These are phyloP conservation scores for Phthorimaea operculella DNA, from an alignment of 1,140 invertebrate species.

Conservation along the genomic window DNA sequence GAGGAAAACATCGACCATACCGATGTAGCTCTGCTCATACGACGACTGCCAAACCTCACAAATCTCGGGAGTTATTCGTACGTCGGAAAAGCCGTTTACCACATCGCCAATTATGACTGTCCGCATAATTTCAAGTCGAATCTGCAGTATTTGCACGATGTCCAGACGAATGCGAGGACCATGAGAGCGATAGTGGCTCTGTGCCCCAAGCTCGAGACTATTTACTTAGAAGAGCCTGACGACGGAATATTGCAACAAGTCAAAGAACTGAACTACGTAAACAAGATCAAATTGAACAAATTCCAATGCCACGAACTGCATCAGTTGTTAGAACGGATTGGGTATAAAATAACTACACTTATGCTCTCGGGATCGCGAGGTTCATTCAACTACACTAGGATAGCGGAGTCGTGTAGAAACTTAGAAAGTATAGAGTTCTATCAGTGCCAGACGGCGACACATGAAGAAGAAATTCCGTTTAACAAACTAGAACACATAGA, in stretches of 20 bases:
- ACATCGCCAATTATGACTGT: conserved; percentile 66
- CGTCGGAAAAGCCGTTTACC: conserved; percentile 70
- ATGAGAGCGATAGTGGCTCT: conserved; percentile 69
- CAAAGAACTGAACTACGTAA: conserved; percentile 61
- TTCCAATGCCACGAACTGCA: conserved; percentile 71
- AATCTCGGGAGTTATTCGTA: conserved; percentile 73
- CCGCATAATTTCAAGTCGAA: conserved; percentile 67
- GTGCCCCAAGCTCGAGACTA: conserved; percentile 71
- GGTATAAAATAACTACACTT: conserved; percentile 68
- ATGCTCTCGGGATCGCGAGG: conserved; percentile 71
- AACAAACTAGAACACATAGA: conserved; percentile 72
- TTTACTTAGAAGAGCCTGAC: conserved; percentile 72
- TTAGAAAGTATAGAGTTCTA: conserved; percentile 71
- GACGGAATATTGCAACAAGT: conserved; percentile 65
- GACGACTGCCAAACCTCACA: conserved; percentile 70
- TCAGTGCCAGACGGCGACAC: conserved; percentile 70
- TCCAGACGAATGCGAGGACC: conserved; percentile 67
- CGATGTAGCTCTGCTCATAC: conserved; percentile 70
- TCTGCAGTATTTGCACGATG: conserved; percentile 72
- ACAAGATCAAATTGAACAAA: conserved; percentile 72
- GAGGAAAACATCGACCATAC: conserved; percentile 73
- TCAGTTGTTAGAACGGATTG: conserved; percentile 68
- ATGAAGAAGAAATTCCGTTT: conserved; percentile 69
- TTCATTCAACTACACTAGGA: conserved; percentile 70
- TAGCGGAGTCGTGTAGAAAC: conserved; percentile 69